Evolutionary conservation across 2,888 invertebrate genomes (phyloP).

Genomic region (Nysson spinosus): DNA sequence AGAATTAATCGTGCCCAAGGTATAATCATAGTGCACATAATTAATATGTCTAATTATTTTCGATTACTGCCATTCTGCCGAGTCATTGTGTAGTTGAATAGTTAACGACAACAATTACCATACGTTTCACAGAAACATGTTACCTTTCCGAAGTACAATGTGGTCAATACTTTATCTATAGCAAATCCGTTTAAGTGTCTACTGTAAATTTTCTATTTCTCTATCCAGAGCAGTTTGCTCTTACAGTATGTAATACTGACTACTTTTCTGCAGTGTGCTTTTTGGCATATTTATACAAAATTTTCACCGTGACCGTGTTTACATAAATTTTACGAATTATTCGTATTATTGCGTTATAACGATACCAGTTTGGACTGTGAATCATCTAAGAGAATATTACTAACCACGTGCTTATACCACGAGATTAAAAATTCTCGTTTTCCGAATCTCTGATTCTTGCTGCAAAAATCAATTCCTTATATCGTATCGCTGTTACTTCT

Average conservation of each 20-base stretch:
- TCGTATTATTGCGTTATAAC: conserved; percentile 30
- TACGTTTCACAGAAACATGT: conserved; percentile 9
- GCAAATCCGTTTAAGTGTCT: conserved; percentile 27
- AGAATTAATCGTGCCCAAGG: background rate
- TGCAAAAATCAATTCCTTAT: conserved; percentile 39
- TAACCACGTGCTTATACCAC: conserved; percentile 19
- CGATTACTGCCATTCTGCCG: conserved; percentile 36
- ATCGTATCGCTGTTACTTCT: no score
- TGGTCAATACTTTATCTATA: conserved; percentile 54
- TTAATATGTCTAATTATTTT: conserved; percentile 10
- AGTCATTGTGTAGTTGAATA: background rate
- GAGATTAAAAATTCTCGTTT: conserved; percentile 24
- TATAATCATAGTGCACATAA: conserved; percentile 10
- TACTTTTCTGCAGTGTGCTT: conserved; percentile 43
- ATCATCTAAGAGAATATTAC: conserved; percentile 1
- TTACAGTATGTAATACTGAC: conserved; percentile 28
- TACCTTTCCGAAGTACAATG: conserved; percentile 49
- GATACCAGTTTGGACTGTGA: conserved; percentile 18
- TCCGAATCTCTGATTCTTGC: conserved; percentile 31
- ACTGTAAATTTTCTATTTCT: conserved; percentile 43
- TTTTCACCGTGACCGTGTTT: conserved; percentile 36
- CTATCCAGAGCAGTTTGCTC: conserved; percentile 22
- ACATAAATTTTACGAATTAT: conserved; percentile 41
- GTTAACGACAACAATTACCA: conserved; percentile 5
- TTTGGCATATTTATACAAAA: conserved; percentile 46